These are phyloP conservation scores for Pelochelys cantorii DNA, from an alignment of 2,797 vertebrate species.

Conservation along the genomic window DNA sequence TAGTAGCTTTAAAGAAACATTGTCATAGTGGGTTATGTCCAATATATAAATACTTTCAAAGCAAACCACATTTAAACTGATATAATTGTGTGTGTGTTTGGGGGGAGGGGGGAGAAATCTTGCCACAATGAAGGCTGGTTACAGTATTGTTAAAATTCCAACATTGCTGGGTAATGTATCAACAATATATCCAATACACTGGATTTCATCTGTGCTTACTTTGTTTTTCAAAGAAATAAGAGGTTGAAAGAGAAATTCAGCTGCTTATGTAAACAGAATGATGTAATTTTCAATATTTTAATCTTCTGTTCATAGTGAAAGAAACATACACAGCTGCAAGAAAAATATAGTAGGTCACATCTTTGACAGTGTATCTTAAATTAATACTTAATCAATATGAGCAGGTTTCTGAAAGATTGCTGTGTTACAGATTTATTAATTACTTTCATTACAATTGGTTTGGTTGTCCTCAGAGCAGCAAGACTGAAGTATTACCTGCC, in stretches of 20 bases:
- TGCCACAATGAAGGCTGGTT: not conserved
- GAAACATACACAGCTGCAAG: accelerated
- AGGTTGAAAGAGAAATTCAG: not conserved
- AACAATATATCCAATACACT: not conserved
- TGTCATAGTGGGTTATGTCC: not conserved
- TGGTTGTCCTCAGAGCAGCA: not conserved
- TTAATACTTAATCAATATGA: not conserved
- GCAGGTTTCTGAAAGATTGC: not conserved
- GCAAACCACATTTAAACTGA: not conserved
- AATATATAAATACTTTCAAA: not conserved
- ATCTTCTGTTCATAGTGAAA: not conserved
- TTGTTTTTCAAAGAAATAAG: not conserved
- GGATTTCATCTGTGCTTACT: not conserved
- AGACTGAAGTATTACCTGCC: not conserved
- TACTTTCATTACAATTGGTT: not conserved
- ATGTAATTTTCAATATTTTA: not conserved
- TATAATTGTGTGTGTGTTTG: not conserved
- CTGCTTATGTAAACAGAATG: not conserved
- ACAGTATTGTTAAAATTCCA: not conserved
- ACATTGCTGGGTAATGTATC: not conserved
- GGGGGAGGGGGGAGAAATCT: not conserved
- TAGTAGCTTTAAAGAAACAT: not conserved
- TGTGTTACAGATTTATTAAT: not conserved
- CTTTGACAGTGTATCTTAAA: not conserved
- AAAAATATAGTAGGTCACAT: not conserved